Evolutionary conservation across 2,888 invertebrate species (phyloP), one percentile per base, ranked within the genome.

Genomic region (Ectemnius continuus): DNA sequence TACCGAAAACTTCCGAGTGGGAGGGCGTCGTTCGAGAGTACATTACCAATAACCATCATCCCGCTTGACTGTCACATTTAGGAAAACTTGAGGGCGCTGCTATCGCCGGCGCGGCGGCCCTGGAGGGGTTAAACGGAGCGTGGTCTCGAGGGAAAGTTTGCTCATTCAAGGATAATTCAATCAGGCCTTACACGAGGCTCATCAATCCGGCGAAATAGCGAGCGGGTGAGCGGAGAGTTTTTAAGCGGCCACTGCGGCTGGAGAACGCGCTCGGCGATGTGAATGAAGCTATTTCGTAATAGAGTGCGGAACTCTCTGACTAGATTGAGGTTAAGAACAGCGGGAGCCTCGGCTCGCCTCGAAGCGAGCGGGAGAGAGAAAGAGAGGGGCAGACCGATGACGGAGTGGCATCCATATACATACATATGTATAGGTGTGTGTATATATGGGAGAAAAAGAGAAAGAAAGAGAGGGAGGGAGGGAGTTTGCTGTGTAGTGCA

Each of bases 241-340:
- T 52, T 52, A 52, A 52, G 52, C 36, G 36, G 16, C 52, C 52
- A 13, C 14, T 13, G 52, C 52, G 14, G 16, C 16, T 52, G n/a
- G 48, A 20, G 13, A 6, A 46, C 47, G 56, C 59, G 28, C 56
- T 23, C 36, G 26, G 18, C 36, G 52, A 70, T 61, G 48, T 20
- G 16, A 48, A 59, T n/a, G 60, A 52, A 26, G 28, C 52, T 52
- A 16, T 70, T 26, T 65, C 61, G 70, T 64, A 67, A 73, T 73
- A 59, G 65, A 59, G 63, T 48, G 48, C 56, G 65, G 68, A 61
- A 58, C 71, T 56, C 58, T 59, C 67, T 56, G 62, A 68, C 71
- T 77, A 71, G 68, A 76, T 77, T 76, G 48, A 60, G 66, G 70
- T 78, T 69, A 78, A 74, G 74, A 78, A 74, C 70, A 63, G 60